Evolutionary conservation across 2,888 invertebrate genomes (phyloP).

Genomic region (Orthonevra nobilis): DNA sequence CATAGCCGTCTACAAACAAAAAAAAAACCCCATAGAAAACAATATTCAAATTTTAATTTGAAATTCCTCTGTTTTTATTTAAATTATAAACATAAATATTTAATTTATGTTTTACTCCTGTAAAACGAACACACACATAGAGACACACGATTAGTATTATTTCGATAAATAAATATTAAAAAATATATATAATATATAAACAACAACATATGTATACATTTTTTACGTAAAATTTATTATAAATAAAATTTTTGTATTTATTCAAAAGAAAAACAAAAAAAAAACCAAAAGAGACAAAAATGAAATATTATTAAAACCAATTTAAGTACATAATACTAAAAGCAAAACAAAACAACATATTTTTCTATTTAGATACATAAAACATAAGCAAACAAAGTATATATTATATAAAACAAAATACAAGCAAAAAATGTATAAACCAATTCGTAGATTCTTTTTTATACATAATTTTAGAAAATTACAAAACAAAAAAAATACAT

Average conservation of each 20-base stretch:
- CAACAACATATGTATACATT: slow-evolving; percentile 47
- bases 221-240: slow-evolving; percentile 58
- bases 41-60: slow-evolving; percentile 18
- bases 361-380: slow-evolving; percentile 70
- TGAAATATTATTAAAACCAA: slow-evolving; percentile 32
- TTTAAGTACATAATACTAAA: slow-evolving; percentile 27
- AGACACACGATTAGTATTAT: slow-evolving; percentile 54
- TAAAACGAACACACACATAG: slow-evolving; percentile 22
- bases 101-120: slow-evolving; percentile 19
- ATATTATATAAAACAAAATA: slow-evolving; percentile 15
- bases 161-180: slow-evolving; percentile 29
- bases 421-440: slow-evolving; percentile 42
- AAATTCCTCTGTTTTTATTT: slow-evolving; percentile 6
- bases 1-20: slow-evolving; percentile 51
- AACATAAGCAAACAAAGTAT: slow-evolving; percentile 31
- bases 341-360: slow-evolving; percentile 58
- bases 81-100: too few species aligned
- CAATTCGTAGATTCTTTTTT: slow-evolving; percentile 59
- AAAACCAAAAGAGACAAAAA: slow-evolving; percentile 38
- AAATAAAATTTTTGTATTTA: slow-evolving; percentile 41
- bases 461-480: slow-evolving; percentile 57
- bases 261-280: too few species aligned
- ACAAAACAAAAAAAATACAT: slow-evolving; percentile 22
- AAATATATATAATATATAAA: slow-evolving; percentile 3
- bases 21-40: too few species aligned